A percentile compares a stretch with the other conserved stretches of the same genome.
Evolutionary conservation across 2,113 vertebrate species (phyloP).

Genomic region (Podiceps cristatus): DNA sequence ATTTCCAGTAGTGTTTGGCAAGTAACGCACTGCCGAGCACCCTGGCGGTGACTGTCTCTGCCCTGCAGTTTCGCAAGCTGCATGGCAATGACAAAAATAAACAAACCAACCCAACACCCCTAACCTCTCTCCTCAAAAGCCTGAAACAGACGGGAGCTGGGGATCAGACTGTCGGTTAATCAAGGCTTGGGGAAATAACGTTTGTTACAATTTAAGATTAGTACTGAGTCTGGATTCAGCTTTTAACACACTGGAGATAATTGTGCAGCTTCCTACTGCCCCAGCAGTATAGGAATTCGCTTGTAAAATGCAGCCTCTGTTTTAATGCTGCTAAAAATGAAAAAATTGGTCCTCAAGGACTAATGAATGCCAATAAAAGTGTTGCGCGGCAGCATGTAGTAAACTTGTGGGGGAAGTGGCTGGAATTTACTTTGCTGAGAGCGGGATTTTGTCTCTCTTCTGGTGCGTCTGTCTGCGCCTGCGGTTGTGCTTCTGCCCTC

Average conservation of each 20-base stretch:
- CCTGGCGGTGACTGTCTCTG: neutral
- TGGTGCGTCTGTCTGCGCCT: neutral
- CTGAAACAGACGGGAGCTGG: neutral
- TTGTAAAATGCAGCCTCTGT: conserved; percentile 41
- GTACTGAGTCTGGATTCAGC: neutral
- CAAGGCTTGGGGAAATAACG: neutral
- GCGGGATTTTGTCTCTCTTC: neutral
- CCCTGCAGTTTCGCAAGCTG: neutral
- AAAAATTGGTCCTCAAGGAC: conserved; percentile 51
- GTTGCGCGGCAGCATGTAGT: neutral
- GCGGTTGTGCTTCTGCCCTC: neutral
- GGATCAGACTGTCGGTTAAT: neutral
- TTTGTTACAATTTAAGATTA: neutral
- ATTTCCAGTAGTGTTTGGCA: neutral
- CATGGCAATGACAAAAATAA: neutral
- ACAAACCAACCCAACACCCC: neutral
- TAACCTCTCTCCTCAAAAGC: neutral
- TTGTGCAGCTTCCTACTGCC: neutral
- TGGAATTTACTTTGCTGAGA: conserved; percentile 19
- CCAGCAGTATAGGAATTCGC: neutral
- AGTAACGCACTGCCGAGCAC: neutral
- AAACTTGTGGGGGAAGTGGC: conserved; percentile 21
- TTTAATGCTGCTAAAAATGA: conserved; percentile 53
- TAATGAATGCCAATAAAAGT: conserved; percentile 50
- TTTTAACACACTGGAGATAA: conserved; percentile 37